phyloP scores from a whole-genome alignment of 2,888 invertebrate species.

The Pherbina coryleti region DNA sequence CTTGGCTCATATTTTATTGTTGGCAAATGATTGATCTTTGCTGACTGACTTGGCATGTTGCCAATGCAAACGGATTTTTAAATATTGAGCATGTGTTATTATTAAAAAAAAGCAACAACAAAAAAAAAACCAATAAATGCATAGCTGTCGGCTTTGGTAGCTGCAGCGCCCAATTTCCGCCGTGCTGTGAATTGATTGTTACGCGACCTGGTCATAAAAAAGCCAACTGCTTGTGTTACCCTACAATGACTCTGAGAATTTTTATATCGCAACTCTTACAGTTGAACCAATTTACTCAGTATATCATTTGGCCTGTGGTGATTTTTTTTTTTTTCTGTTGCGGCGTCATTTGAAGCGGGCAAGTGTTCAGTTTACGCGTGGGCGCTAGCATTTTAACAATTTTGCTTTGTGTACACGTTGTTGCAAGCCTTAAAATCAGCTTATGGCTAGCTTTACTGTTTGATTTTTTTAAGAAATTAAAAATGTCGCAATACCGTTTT shows the following conservation, averaged over 20 bases:
- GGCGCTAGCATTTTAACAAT: too few species aligned
- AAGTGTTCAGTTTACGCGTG: too few species aligned
- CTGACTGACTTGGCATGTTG: background rate
- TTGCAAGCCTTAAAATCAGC: too few species aligned
- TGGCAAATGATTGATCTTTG: background rate
- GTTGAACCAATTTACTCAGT: too few species aligned
- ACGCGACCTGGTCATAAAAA: background rate
- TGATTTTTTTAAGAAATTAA: background rate
- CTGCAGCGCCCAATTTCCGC: background rate
- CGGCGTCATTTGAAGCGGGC: too few species aligned
- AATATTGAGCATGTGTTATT: background rate
- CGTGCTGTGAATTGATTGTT: background rate
- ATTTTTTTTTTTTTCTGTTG: too few species aligned
- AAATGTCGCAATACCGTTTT: background rate
- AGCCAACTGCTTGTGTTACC: background rate
- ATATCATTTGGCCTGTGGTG: too few species aligned
- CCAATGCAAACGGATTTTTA: conserved; percentile 3
- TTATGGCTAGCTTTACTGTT: background rate
- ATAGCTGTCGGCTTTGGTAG: background rate
- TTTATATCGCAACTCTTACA: too few species aligned
- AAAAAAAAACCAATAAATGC: background rate
- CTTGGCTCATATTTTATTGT: background rate
- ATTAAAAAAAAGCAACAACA: too few species aligned
- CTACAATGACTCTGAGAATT: too few species aligned
- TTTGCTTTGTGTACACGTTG: too few species aligned